Conservation (phyloP, 2,888 invertebrate genomes). For the Pachycephus smyrnensis region DNA sequence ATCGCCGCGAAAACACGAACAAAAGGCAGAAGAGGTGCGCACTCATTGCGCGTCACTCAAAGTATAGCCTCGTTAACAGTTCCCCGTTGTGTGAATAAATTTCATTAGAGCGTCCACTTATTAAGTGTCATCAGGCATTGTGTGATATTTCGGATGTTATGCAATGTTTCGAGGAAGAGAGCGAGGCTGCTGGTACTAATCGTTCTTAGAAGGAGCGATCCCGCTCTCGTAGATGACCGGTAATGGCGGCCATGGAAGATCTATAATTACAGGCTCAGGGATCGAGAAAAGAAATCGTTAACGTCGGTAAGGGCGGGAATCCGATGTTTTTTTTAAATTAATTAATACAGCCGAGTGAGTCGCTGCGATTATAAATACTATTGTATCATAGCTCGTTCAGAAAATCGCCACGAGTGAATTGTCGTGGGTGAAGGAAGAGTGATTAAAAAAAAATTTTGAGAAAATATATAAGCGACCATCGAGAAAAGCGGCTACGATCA, state of each 20-base stretch:
- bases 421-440: background rate
- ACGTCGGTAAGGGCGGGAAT: background rate
- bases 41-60: conserved; percentile 1
- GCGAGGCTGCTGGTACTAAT: conserved; percentile 2
- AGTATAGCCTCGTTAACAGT: conserved; percentile 8
- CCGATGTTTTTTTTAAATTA: background rate
- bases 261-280: conserved; percentile 4
- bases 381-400: fast-evolving
- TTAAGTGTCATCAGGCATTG: conserved; percentile 20
- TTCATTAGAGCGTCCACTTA: conserved; percentile 16
- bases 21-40: conserved; percentile 3
- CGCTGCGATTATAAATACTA: background rate
- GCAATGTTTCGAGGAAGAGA: conserved; percentile 12
- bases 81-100: conserved; percentile 16
- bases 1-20: conserved; percentile 4
- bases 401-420: background rate
- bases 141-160: conserved; percentile 14
- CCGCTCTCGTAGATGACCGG: background rate
- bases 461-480: background rate
- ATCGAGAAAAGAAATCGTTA: conserved; percentile 4
- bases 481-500: background rate
- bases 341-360: background rate
- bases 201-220: conserved; percentile 1
- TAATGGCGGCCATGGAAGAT: background rate
- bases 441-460: no score